These are phyloP conservation scores for Eupithecia subfuscata DNA, from an alignment of 2,888 invertebrate species.

Conservation along the genomic window DNA sequence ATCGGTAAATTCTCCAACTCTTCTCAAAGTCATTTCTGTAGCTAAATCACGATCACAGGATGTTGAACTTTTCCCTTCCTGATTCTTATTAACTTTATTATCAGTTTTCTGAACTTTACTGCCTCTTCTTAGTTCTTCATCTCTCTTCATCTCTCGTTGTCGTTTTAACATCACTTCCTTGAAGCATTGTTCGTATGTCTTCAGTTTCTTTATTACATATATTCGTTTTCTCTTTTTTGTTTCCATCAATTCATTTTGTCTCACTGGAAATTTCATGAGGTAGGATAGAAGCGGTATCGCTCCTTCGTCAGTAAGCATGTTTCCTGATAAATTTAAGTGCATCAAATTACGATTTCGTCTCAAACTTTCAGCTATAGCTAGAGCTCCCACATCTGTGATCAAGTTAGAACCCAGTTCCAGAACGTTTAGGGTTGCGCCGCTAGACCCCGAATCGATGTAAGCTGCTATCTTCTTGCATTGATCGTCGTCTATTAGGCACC, in stretches of 20 bases:
- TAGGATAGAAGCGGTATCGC: conserved; percentile 51
- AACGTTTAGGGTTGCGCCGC: conserved; percentile 48
- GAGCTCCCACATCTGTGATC: conserved; percentile 59
- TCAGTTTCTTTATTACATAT: conserved; percentile 46
- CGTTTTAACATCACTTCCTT: background rate
- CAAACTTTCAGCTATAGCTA: conserved; percentile 52
- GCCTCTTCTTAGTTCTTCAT: background rate
- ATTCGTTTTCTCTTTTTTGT: conserved; percentile 42
- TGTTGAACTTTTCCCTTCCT: background rate
- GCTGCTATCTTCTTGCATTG: conserved; percentile 52
- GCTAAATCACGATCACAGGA: conserved; percentile 16
- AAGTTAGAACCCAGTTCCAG: conserved; percentile 61
- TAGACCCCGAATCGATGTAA: conserved; percentile 45
- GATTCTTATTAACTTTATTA: background rate
- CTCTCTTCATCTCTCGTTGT: background rate
- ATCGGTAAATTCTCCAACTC: conserved; percentile 51
- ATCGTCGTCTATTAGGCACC: conserved; percentile 57
- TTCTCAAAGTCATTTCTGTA: conserved; percentile 39
- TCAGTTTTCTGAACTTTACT: background rate
- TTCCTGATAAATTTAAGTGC: conserved; percentile 63
- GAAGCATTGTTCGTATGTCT: conserved; percentile 32
- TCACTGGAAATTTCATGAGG: conserved; percentile 56
- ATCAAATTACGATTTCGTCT: conserved; percentile 59
- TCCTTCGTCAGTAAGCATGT: conserved; percentile 58
- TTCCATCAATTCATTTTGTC: conserved; percentile 46